Evolutionary conservation across 1,140 invertebrate genomes (phyloP), one percentile per base, ranked within the genome.

Genomic region (Oryzaephilus surinamensis): DNA sequence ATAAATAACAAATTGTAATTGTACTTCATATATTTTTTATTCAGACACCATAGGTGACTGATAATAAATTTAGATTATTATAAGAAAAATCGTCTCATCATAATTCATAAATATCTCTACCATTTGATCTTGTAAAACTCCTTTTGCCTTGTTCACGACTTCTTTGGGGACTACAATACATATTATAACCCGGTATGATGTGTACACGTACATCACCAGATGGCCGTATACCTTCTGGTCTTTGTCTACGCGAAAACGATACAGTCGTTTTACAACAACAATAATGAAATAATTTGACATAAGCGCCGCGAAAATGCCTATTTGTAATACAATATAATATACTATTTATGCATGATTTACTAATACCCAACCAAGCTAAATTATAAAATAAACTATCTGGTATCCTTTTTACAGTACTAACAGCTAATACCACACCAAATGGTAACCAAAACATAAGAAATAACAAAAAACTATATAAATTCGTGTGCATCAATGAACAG

Each of bases 261-360:
- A 86, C 74, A 3, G 77, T 79, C 4, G 76, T 84, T 58, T 87
- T 87, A 62, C 83, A 86, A 52, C 79, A 87, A 54, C 83, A 87
- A 47, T 88, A 87, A 47, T 86, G 74, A 27, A 85, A 87, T 6
- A 87, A 60, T 52, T 84, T 80, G 13, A 78, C 66, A 54, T 81
- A 89, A 3, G 81, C 81, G 41, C 70, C 76, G n/a, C 81, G 66
- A 51, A 84, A 85, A 54, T 79, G 74, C 0, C 71, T 63, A 51
- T 81, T 77, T 2, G 71, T 58, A 0, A 73, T 60, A 37, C 76
- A 75, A 51, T 84, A 84, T 1, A 84, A 54, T 3, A 81, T 65
- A 47, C 73, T 77, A 44, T 77, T 77, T 24, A 81, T 54, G 35
- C 79, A 76, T 0, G 78, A 78, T 42, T 84, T 81, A 29, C 69